phyloP scores from a whole-genome alignment of 2,113 vertebrate genomes.

The Cercopithecus mona region DNA sequence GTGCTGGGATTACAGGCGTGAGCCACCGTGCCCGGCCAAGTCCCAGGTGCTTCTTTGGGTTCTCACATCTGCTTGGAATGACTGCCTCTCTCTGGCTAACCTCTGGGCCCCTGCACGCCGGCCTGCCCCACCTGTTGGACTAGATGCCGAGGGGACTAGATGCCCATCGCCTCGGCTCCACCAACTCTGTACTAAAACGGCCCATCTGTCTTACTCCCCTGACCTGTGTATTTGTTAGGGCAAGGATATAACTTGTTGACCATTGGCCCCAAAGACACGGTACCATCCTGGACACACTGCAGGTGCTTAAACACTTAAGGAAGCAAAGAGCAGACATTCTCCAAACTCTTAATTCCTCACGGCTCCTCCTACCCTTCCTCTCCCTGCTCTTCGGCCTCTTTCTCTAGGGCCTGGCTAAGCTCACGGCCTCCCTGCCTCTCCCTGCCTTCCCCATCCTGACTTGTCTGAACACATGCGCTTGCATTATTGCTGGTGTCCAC shows the following conservation, averaged over 20 bases:
- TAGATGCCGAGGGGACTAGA: no score
- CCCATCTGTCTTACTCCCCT: not conserved
- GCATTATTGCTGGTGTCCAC: not conserved
- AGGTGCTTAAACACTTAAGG: not conserved
- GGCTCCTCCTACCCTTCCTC: no score
- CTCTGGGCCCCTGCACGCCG: not conserved
- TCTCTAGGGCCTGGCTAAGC: not conserved
- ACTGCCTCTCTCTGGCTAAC: not conserved
- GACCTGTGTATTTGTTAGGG: not conserved
- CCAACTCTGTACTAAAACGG: not conserved
- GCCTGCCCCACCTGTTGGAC: not conserved
- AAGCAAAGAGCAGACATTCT: not conserved
- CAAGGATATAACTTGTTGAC: not conserved
- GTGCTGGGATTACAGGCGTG: no score
- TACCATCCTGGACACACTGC: not conserved
- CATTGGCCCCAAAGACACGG: not conserved
- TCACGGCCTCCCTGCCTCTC: not conserved
- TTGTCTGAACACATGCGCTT: not conserved
- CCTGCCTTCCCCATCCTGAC: not conserved
- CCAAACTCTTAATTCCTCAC: no score
- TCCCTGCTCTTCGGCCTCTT: not conserved
- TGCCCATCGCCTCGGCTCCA: not conserved
- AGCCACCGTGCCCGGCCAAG: no score
- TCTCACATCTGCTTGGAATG: not conserved
- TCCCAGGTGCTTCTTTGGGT: not conserved